Evolutionary conservation across 2,888 invertebrate genomes (phyloP).

Genomic region (Galerucella pusilla): DNA sequence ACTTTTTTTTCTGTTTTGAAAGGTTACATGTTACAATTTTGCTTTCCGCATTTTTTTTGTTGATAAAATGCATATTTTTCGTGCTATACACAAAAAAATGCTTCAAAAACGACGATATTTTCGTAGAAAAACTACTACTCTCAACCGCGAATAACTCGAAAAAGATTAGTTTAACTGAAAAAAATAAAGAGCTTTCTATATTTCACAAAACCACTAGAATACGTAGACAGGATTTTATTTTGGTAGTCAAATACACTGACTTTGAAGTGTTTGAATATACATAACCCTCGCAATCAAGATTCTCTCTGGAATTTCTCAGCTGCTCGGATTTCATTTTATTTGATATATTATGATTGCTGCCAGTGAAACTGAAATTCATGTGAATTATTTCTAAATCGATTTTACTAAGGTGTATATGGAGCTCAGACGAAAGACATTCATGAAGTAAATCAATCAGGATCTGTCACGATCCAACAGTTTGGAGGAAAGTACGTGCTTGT

Average conservation of each 20-base stretch:
- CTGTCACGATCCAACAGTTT: conserved; percentile 25
- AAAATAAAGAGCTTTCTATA: too few relatives aligned
- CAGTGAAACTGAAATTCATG: conserved; percentile 37
- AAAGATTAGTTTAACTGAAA: too few relatives aligned
- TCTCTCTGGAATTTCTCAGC: conserved; percentile 27
- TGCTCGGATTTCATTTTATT: conserved; percentile 28
- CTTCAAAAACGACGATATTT: too few relatives aligned
- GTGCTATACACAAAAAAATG: too few relatives aligned
- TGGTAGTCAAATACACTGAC: conserved; percentile 23
- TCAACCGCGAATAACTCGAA: too few relatives aligned
- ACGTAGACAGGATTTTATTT: conserved; percentile 17
- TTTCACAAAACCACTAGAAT: not conserved
- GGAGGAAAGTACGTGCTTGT: conserved; percentile 13
- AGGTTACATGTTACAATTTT: too few relatives aligned
- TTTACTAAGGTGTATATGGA: conserved; percentile 23
- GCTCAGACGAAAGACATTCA: conserved; percentile 25
- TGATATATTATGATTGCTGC: conserved; percentile 38
- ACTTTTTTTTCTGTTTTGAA: too few relatives aligned
- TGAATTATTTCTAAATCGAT: conserved; percentile 34
- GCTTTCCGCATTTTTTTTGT: too few relatives aligned
- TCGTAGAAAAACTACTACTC: too few relatives aligned
- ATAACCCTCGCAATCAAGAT: conserved; percentile 40
- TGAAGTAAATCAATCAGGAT: conserved; percentile 28
- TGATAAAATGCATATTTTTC: too few relatives aligned
- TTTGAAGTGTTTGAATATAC: conserved; percentile 42